phyloP scores from a whole-genome alignment of 2,797 vertebrate genomes.

The Erpetoichthys calabaricus region DNA sequence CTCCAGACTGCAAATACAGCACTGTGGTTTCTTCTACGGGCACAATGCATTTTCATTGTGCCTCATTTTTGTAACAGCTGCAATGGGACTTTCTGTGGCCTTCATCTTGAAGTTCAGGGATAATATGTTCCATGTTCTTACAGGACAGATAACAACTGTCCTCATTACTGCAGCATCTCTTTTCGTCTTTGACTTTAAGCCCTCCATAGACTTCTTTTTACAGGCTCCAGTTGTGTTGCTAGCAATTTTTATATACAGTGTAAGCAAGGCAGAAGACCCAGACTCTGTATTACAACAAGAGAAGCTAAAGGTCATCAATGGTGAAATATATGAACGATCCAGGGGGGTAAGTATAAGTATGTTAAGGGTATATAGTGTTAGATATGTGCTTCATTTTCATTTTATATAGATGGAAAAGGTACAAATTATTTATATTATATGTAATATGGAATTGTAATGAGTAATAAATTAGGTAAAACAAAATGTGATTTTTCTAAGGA shows the following conservation, averaged over 20 bases:
- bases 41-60: conserved; percentile 74
- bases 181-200: conserved; percentile 79
- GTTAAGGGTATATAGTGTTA: conserved; percentile 3
- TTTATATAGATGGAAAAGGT: too few species aligned
- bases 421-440: too few species aligned
- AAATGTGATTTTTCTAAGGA: too few species aligned
- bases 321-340: conserved; percentile 69
- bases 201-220: conserved; percentile 82
- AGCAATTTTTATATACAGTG: conserved; percentile 87
- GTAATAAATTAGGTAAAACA: too few species aligned
- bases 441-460: too few species aligned
- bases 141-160: conserved; percentile 84
- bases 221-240: conserved; percentile 84
- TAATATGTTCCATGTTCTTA: conserved; percentile 97
- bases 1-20: conserved; percentile 55
- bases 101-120: conserved; percentile 96
- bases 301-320: conserved; percentile 62
- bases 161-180: conserved; percentile 75
- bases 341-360: conserved; percentile 69
- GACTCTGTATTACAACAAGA: conserved; percentile 58
- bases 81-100: conserved; percentile 80
- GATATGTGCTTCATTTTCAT: background rate
- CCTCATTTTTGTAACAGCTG: conserved; percentile 78
- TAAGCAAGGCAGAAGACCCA: conserved; percentile 50
- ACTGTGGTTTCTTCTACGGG: conserved; percentile 86